Evolutionary conservation across 2,797 vertebrate species (phyloP), one percentile per base, ranked within the genome.

Genomic region (Prunella strophiata): DNA sequence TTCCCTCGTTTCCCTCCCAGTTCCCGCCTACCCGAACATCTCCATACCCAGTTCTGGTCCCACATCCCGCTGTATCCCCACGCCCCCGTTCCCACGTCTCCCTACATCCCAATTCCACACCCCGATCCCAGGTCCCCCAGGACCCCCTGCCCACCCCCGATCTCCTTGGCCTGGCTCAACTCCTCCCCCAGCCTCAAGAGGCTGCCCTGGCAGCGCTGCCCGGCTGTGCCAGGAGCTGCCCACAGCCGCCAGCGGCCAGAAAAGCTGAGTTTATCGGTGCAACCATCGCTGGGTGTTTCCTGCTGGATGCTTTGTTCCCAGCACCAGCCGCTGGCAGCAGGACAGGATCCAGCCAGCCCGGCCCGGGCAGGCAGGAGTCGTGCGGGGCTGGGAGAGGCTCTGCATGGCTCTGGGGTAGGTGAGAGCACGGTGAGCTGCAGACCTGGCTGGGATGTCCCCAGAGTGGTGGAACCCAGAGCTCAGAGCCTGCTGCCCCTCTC

Each of bases 321-420:
- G 87, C 3, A 2, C 59, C 84, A 54, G 58, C 29, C 34, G 12
- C 70, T 50, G 88, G 17, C 42, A 82, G 51, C 4, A 1, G 62
- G 50, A 71, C 93, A 78, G 81, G 86, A 86, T 65, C 67, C 40
- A 65, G 13, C 85, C 82, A 87, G 91, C 43, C 43, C 70, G 59
- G 62, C 34, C 58, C 23, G 12, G 68, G n/a, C 91, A 16, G 61
- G 80, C 61, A 20, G 59, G 38, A 23, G 7, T 4, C 4, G 3
- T 3, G 4, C 2, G 10, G 4, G 10, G 45, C 58, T 1, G 4
- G 34, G 76, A 79, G 51, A 76, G 75, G 55, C 52, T 88, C 48
- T 16, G 47, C 4, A 0, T 3, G 71, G 16, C 42, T 32, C 71
- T 42, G 67, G 74, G 23, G 54, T 26, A 14, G 67, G n/a, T 0